These are phyloP conservation scores for Plodia interpunctella DNA, from an alignment of 1,140 invertebrate species.

Conservation along the genomic window DNA sequence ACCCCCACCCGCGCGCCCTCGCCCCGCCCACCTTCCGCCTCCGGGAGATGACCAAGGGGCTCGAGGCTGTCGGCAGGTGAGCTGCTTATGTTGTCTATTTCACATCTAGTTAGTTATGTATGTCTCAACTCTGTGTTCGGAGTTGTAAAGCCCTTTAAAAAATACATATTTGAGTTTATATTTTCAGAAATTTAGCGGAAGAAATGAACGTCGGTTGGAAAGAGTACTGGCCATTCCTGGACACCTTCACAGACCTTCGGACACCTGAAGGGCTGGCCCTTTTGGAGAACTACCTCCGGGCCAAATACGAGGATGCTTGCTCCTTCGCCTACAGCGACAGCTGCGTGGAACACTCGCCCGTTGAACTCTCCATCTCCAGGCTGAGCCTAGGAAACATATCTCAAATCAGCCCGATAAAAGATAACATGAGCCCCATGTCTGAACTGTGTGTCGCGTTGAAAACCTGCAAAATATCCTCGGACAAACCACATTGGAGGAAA, in stretches of 20 bases:
- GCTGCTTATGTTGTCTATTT: background rate
- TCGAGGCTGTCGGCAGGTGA: conserved; percentile 89
- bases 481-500: conserved; percentile 49
- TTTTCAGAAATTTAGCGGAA: conserved; percentile 83
- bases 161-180: conserved; percentile 9
- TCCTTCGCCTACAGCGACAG: conserved; percentile 61
- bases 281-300: conserved; percentile 86
- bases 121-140: too few species aligned
- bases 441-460: conserved; percentile 78
- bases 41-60: conserved; percentile 88
- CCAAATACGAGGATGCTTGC: conserved; percentile 62
- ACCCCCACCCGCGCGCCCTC: background rate
- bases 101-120: too few species aligned
- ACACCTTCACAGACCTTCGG: conserved; percentile 86
- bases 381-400: conserved; percentile 44
- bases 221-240: conserved; percentile 94
- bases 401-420: conserved; percentile 31
- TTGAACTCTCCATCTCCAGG: conserved; percentile 45
- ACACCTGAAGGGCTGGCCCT: conserved; percentile 82
- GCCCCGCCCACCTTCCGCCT: conserved; percentile 75
- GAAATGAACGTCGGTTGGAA: conserved; percentile 89
- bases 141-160: too few species aligned
- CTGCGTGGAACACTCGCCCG: conserved; percentile 35
- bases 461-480: conserved; percentile 64
- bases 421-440: conserved; percentile 75